Percentiles rank a stretch among this genome's conserved stretches.
phyloP scores from a whole-genome alignment of 2,113 vertebrate species.

The Fukomys damarensis region DNA sequence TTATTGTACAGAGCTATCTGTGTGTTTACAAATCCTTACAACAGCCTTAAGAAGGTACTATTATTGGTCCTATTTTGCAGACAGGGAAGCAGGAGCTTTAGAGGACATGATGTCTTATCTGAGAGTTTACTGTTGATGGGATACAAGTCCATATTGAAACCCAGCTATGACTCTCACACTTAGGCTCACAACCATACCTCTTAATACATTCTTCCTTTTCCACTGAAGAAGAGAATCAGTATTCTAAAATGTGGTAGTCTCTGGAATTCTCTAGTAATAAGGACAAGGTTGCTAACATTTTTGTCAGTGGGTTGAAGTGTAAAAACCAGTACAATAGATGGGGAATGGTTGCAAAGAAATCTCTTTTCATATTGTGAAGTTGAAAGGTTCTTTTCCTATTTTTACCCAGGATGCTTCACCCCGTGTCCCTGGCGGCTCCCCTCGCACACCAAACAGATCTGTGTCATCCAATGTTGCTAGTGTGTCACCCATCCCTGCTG shows the following conservation, averaged over 20 bases:
- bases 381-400: background rate
- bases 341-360: background rate
- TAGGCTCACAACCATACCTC: background rate
- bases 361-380: background rate
- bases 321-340: background rate
- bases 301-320: background rate
- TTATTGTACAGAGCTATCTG: background rate
- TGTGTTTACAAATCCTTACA: background rate
- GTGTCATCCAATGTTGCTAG: conserved; percentile 94
- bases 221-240: background rate
- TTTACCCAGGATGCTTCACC: conserved; percentile 91
- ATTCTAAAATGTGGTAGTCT: background rate
- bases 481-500: conserved; percentile 94
- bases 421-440: conserved; percentile 94
- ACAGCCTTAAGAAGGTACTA: background rate
- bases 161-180: background rate
- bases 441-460: conserved; percentile 94
- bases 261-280: background rate
- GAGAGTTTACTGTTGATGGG: background rate
- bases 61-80: background rate
- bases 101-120: background rate
- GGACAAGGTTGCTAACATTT: background rate
- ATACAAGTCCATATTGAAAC: background rate
- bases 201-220: background rate
- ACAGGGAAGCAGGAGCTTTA: background rate